These are phyloP conservation scores for Troglohyphantes excavatus DNA, from an alignment of 2,888 invertebrate species.

Conservation along the genomic window DNA sequence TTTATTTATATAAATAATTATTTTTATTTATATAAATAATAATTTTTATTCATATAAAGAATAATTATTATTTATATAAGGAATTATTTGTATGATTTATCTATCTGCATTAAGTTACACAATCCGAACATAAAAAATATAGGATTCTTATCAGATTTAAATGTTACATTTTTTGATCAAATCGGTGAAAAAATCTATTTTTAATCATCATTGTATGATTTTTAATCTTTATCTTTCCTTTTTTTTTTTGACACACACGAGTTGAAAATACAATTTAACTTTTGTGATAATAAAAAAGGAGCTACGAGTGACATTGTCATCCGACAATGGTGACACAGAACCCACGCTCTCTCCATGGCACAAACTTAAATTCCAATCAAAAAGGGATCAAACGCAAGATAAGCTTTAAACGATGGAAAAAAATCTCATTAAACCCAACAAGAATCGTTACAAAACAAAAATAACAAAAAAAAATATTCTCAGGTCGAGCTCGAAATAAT, in stretches of 20 bases:
- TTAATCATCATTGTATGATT: too few relatives aligned
- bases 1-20: too few relatives aligned
- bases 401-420: constrained; percentile 48
- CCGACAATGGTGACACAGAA: constrained; percentile 6
- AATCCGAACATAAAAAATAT: too few relatives aligned
- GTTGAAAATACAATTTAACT: background rate
- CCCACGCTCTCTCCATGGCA: constrained; percentile 18
- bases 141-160: too few relatives aligned
- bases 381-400: constrained; percentile 63
- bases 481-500: constrained; percentile 59
- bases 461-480: constrained; percentile 41
- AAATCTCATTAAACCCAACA: constrained; percentile 68
- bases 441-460: constrained; percentile 23
- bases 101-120: too few relatives aligned
- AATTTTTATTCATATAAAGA: too few relatives aligned
- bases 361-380: constrained; percentile 71
- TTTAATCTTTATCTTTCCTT: too few relatives aligned
- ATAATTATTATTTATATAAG: too few relatives aligned
- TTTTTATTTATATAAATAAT: too few relatives aligned
- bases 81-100: too few relatives aligned
- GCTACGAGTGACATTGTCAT: constrained; percentile 11
- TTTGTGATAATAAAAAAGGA: background rate
- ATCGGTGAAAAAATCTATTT: too few relatives aligned
- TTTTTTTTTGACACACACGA: background rate
- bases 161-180: too few relatives aligned